Evolutionary conservation across 37 sponge, comb jelly and placozoan species (phyloP).

Genomic region (Geodia barretti): DNA sequence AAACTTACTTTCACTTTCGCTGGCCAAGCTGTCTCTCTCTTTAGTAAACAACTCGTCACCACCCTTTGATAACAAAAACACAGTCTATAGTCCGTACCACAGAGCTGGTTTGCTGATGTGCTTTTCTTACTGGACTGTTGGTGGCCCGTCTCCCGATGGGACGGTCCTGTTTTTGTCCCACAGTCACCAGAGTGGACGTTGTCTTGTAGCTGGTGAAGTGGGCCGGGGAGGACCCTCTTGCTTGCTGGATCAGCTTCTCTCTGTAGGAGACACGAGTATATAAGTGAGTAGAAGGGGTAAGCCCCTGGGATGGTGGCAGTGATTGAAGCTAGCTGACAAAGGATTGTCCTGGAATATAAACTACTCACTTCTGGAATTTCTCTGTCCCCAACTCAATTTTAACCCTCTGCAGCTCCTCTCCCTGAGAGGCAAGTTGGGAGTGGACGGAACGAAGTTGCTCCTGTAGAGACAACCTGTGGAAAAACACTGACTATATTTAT

Average conservation of each 20-base stretch:
- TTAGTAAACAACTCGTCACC: conserved; percentile 36
- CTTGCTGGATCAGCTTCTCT: background rate
- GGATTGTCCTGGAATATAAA: background rate
- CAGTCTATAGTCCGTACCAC: background rate
- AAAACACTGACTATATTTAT: background rate
- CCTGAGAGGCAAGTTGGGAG: conserved; percentile 18
- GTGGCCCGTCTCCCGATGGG: background rate
- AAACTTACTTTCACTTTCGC: conserved; percentile 59
- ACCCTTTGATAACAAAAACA: conserved; percentile 12
- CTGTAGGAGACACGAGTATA: background rate
- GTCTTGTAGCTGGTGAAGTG: background rate
- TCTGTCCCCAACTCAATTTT: conserved; percentile 53
- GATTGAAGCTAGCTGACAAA: background rate
- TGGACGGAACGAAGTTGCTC: conserved; percentile 45
- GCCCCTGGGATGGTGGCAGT: background rate
- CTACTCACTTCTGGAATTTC: conserved; percentile 61
- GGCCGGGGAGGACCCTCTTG: background rate
- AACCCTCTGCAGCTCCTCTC: conserved; percentile 34
- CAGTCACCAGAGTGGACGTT: background rate
- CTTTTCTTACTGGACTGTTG: too few species aligned
- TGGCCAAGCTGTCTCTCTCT: conserved; percentile 45
- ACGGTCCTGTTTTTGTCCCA: background rate
- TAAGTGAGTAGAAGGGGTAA: too few species aligned
- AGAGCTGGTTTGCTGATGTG: background rate
- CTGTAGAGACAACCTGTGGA: conserved; percentile 15